Evolutionary conservation across 2,888 invertebrate species (phyloP).

Genomic region (Spisula solida): DNA sequence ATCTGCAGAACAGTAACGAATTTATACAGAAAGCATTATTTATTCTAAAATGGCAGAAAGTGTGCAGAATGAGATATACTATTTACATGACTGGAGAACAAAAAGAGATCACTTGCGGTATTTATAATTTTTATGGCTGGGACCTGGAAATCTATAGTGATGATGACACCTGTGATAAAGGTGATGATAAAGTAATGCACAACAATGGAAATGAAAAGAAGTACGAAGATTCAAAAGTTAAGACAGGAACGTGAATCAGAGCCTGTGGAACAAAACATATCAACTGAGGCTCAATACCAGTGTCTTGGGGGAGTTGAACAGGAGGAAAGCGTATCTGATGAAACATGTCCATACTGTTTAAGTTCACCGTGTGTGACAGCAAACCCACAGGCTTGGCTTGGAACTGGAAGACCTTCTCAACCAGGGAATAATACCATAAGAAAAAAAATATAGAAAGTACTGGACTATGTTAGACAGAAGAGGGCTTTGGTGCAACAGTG

Average conservation of each 20-base stretch:
- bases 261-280: no score
- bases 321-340: background rate
- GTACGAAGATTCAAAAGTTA: background rate
- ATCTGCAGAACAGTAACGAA: no score
- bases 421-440: conserved; percentile 5
- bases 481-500: background rate
- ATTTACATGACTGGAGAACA: conserved; percentile 31
- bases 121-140: conserved; percentile 30
- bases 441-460: background rate
- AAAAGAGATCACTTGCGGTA: conserved; percentile 28
- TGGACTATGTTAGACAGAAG: conserved; percentile 36
- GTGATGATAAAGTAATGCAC: background rate
- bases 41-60: conserved; percentile 18
- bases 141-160: conserved; percentile 20
- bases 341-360: conserved; percentile 13
- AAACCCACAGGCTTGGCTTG: conserved; percentile 31
- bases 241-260: no score
- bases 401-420: background rate
- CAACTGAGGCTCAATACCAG: background rate
- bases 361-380: conserved; percentile 33
- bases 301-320: background rate
- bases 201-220: background rate
- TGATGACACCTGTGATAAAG: conserved; percentile 18
- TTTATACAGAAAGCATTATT: background rate
- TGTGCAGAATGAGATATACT: conserved; percentile 11